Percentiles rank a stretch among this genome's conserved stretches.
phyloP scores from a whole-genome alignment of 2,888 invertebrate species.

The Alitta virens region DNA sequence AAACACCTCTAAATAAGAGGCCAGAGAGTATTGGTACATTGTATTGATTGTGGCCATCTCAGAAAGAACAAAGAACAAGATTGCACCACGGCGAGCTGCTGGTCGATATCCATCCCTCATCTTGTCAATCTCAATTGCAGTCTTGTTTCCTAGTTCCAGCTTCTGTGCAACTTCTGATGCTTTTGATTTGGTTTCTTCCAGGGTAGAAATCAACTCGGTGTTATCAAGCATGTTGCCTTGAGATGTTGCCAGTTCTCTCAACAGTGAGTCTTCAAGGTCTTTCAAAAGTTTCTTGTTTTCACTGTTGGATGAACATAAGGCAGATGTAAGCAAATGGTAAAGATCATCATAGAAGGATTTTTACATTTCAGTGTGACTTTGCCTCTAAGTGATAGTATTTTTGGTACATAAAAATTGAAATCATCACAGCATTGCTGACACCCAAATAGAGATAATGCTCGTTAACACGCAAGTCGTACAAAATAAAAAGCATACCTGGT shows the following conservation, averaged over 20 bases:
- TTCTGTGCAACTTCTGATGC: slow-evolving; percentile 77
- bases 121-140: slow-evolving; percentile 77
- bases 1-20: slow-evolving; percentile 82
- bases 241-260: slow-evolving; percentile 80
- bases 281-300: slow-evolving; percentile 81
- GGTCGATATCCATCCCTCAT: slow-evolving; percentile 82
- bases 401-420: too few species aligned
- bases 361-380: too few species aligned
- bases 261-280: slow-evolving; percentile 79
- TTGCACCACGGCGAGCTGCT: slow-evolving; percentile 82
- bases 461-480: too few species aligned
- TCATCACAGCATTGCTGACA: too few species aligned
- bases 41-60: slow-evolving; percentile 85
- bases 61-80: slow-evolving; percentile 84
- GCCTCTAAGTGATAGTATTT: too few species aligned
- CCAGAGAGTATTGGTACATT: slow-evolving; percentile 91
- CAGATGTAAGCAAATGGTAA: too few species aligned
- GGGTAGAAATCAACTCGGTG: slow-evolving; percentile 76
- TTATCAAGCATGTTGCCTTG: slow-evolving; percentile 93
- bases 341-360: too few species aligned
- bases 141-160: slow-evolving; percentile 72
- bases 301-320: slow-evolving; percentile 50
- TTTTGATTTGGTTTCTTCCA: slow-evolving; percentile 86
- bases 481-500: slow-evolving; percentile 61
- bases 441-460: too few species aligned